Conservation (phyloP, 1,140 invertebrate species). For the Calephelis nemesis region DNA sequence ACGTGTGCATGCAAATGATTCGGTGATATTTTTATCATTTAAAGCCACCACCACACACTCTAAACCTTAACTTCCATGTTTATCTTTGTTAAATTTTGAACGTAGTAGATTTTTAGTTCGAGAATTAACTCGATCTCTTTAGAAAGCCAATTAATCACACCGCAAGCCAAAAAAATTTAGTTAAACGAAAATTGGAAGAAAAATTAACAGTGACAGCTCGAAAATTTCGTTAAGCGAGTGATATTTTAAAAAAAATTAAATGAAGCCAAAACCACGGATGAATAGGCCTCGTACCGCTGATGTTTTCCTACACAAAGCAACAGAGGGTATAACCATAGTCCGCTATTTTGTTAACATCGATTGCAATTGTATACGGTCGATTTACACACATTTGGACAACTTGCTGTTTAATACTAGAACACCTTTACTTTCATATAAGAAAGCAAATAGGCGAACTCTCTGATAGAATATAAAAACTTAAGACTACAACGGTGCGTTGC, state of each 20-base stretch:
- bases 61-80: slow-evolving; percentile 74
- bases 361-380: too few relatives aligned
- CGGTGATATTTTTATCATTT: slow-evolving; percentile 59
- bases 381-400: too few relatives aligned
- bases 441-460: too few relatives aligned
- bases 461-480: too few relatives aligned
- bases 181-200: slow-evolving; percentile 68
- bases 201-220: slow-evolving; percentile 72
- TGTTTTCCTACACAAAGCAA: background rate
- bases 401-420: too few relatives aligned
- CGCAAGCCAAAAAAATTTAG: slow-evolving; percentile 74
- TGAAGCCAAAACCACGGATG: slow-evolving; percentile 79
- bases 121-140: slow-evolving; percentile 39
- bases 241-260: slow-evolving; percentile 70
- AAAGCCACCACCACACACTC: slow-evolving; percentile 79
- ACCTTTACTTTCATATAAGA: too few relatives aligned
- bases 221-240: slow-evolving; percentile 74
- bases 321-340: background rate
- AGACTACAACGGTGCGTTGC: too few relatives aligned
- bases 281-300: slow-evolving; percentile 42
- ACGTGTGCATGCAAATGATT: slow-evolving; percentile 74
- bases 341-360: too few relatives aligned
- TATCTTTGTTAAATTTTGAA: slow-evolving; percentile 73
- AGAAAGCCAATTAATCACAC: slow-evolving; percentile 76
- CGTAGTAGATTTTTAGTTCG: slow-evolving; percentile 50